These are phyloP conservation scores for Lamellibrachia satsuma DNA, from an alignment of 2,888 invertebrate genomes.

Conservation along the genomic window DNA sequence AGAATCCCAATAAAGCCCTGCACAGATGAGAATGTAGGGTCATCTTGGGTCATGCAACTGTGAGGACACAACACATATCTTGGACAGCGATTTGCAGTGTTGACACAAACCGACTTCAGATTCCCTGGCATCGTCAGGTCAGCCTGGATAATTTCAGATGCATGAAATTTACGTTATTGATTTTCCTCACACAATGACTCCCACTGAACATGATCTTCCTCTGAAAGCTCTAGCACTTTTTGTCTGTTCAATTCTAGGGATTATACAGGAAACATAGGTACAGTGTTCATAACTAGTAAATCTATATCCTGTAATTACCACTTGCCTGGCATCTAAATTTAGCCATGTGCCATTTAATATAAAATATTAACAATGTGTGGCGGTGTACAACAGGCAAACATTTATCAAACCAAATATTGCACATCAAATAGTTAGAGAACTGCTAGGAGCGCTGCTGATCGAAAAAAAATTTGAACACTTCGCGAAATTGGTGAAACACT, in stretches of 20 bases:
- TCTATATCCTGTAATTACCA: not conserved
- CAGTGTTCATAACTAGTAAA: not conserved
- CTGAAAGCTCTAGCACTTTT: not conserved
- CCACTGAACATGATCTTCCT: not conserved
- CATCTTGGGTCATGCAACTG: not conserved
- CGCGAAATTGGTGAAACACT: too few relatives aligned
- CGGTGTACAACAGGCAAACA: not conserved
- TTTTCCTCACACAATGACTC: not conserved
- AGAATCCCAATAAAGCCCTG: not conserved
- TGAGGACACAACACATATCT: not conserved
- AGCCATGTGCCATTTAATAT: not conserved
- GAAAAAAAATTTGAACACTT: too few relatives aligned
- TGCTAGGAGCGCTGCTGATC: too few relatives aligned
- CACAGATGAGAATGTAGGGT: not conserved
- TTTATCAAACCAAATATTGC: not conserved
- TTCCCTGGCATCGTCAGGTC: not conserved
- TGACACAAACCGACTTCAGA: not conserved
- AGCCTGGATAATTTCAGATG: not conserved
- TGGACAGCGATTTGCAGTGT: not conserved
- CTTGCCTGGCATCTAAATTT: not conserved
- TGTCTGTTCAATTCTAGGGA: not conserved
- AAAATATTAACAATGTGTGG: not conserved
- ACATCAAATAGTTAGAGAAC: not conserved
- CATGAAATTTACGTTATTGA: not conserved
- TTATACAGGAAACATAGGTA: not conserved